Conservation (phyloP, 1,140 invertebrate species). For the Bathynomus jamesi region DNA sequence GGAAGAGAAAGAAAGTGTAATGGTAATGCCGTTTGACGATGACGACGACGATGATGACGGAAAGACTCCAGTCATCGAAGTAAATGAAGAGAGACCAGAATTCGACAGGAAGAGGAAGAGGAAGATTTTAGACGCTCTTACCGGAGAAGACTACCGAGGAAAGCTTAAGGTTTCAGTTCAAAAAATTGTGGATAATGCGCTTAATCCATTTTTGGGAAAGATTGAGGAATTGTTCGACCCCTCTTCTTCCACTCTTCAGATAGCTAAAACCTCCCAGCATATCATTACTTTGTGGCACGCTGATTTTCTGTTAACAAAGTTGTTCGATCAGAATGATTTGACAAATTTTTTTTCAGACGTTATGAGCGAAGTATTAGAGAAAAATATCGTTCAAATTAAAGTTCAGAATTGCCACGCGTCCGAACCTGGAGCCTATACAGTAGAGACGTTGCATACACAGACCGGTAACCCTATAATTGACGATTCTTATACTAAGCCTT, state of each 20-base stretch:
- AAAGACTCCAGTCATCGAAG: background rate
- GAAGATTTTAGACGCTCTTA: background rate
- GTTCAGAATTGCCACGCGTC: background rate
- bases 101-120: background rate
- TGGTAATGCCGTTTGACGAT: background rate
- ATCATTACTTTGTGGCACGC: constrained; percentile 35
- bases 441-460: constrained; percentile 23
- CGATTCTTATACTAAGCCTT: constrained; percentile 30
- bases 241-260: constrained; percentile 27
- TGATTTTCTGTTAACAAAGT: constrained; percentile 31
- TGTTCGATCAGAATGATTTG: constrained; percentile 36
- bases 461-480: constrained; percentile 23
- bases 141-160: constrained; percentile 2
- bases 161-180: constrained; percentile 25
- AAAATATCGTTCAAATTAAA: constrained; percentile 10
- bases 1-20: background rate
- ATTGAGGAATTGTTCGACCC: constrained; percentile 34
- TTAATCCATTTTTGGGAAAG: constrained; percentile 32
- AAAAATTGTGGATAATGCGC: constrained; percentile 33
- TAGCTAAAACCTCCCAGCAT: constrained; percentile 31
- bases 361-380: constrained; percentile 29
- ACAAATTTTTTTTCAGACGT: constrained; percentile 34
- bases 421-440: constrained; percentile 9
- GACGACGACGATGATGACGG: background rate
- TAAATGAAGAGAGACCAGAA: background rate